These are phyloP conservation scores for Nothobranchius furzeri DNA, from an alignment of 2,113 vertebrate species.

Conservation along the genomic window DNA sequence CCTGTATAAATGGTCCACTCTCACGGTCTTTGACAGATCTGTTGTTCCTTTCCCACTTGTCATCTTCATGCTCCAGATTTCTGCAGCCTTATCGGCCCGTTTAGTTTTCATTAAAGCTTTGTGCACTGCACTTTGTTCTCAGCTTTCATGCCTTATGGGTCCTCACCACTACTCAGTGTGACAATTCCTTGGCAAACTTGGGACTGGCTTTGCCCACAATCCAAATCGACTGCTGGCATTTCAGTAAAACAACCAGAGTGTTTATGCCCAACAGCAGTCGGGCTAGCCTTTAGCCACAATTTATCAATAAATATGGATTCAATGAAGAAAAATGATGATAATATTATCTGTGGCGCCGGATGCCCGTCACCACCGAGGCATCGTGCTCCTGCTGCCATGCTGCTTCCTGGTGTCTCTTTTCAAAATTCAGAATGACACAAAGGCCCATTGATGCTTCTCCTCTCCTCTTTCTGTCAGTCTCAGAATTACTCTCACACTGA, in stretches of 20 bases:
- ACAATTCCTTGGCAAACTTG: not conserved
- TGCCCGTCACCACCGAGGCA: constrained; percentile 20
- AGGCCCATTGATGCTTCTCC: constrained; percentile 40
- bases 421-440: constrained; percentile 26
- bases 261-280: not conserved
- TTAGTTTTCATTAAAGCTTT: too few relatives aligned
- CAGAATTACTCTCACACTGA: constrained; percentile 33
- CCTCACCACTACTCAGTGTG: too few relatives aligned
- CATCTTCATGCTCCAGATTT: too few relatives aligned
- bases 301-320: not conserved
- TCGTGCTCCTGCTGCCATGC: not conserved
- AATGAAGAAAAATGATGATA: not conserved
- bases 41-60: too few relatives aligned
- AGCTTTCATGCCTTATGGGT: not conserved
- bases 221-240: constrained; percentile 3
- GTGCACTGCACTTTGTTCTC: not conserved
- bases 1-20: too few relatives aligned
- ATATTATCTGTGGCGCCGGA: constrained; percentile 1
- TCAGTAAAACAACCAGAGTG: not conserved
- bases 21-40: too few relatives aligned
- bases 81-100: too few relatives aligned
- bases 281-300: not conserved
- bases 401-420: constrained; percentile 40
- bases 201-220: not conserved
- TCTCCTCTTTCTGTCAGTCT: constrained; percentile 26